Conservation (phyloP, 2,797 vertebrate species). For the Babyrousa celebensis region DNA sequence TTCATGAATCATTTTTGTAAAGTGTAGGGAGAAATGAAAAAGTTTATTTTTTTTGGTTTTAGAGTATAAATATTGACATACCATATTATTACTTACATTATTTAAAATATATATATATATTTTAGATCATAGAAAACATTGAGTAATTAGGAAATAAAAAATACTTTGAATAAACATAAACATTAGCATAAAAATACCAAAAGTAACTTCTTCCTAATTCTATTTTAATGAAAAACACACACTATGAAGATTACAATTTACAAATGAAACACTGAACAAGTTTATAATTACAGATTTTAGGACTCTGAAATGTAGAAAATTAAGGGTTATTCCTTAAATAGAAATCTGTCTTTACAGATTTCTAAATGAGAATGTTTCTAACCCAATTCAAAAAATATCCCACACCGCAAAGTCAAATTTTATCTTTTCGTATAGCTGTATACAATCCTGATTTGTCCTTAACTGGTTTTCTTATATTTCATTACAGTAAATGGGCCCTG, state of each 20-base stretch:
- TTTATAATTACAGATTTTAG: constrained; percentile 4
- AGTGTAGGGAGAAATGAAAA: neutral
- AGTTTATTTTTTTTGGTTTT: constrained; percentile 36
- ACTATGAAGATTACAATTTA: neutral
- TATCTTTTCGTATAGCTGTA: neutral
- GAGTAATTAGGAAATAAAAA: constrained; percentile 8
- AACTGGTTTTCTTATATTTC: neutral
- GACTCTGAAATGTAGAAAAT: neutral
- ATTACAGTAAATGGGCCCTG: neutral
- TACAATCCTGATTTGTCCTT: neutral
- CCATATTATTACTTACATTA: neutral
- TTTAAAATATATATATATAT: constrained; percentile 37
- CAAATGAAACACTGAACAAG: constrained; percentile 38
- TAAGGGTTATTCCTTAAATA: constrained; percentile 7
- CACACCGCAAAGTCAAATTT: constrained; percentile 7
- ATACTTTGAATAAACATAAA: neutral
- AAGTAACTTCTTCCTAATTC: constrained; percentile 40
- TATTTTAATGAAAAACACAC: constrained; percentile 50
- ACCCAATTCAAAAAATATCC: neutral
- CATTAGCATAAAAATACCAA: neutral
- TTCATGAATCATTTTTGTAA: constrained; percentile 54
- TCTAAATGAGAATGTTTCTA: constrained; percentile 31
- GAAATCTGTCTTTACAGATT: neutral
- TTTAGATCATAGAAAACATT: constrained; percentile 13
- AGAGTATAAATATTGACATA: constrained; percentile 20